Conservation (phyloP, 2,113 vertebrate genomes). For the Mellivora capensis region DNA sequence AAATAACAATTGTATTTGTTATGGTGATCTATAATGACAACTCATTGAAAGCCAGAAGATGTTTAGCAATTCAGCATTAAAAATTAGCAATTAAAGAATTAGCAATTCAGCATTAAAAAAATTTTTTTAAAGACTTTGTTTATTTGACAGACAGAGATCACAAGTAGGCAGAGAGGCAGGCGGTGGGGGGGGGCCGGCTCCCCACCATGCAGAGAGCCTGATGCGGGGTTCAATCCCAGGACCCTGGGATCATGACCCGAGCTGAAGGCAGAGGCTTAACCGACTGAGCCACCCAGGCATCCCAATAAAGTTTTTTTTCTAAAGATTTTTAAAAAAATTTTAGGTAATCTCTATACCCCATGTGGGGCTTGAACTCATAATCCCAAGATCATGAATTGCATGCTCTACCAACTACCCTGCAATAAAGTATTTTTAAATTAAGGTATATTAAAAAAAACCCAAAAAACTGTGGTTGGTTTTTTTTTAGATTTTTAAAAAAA, state of each 20-base stretch:
- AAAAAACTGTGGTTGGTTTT: no score
- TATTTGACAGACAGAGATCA: no score
- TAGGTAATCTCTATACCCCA: neutral
- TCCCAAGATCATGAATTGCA: neutral
- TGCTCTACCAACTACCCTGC: neutral
- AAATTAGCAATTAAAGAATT: neutral
- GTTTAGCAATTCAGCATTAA: neutral
- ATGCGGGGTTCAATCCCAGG: neutral
- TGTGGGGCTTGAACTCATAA: neutral
- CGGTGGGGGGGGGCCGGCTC: no score
- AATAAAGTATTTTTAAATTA: neutral
- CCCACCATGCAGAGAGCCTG: accelerated
- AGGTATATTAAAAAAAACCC: no score
- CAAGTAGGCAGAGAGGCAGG: no score
- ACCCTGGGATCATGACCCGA: neutral
- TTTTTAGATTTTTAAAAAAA: no score
- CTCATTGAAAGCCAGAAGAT: neutral
- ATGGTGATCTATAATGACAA: neutral
- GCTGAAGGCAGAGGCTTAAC: neutral
- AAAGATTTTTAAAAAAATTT: neutral
- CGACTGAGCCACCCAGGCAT: neutral
- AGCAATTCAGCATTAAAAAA: neutral
- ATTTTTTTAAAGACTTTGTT: neutral
- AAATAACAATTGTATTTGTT: neutral
- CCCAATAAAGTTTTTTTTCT: neutral